A percentile compares a stretch with the other conserved stretches of the same genome.
phyloP scores from a whole-genome alignment of 2,113 vertebrate species.

The Solea solea region DNA sequence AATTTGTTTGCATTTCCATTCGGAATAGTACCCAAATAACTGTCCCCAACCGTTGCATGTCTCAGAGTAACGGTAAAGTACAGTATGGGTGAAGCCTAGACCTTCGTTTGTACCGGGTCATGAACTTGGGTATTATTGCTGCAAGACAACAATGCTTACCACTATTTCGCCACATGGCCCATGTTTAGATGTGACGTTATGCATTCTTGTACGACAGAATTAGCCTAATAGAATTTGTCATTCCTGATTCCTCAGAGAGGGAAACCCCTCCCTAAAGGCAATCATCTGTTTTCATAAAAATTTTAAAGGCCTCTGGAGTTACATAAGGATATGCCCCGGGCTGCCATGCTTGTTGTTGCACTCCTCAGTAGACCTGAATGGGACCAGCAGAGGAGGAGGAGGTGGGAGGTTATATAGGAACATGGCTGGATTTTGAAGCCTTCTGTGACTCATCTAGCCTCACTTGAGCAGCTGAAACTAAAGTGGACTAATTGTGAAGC shows the following conservation, averaged over 20 bases:
- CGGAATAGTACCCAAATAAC: too few species aligned
- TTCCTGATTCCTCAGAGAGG: constrained; percentile 17
- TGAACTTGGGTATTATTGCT: too few species aligned
- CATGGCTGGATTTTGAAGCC: constrained; percentile 33
- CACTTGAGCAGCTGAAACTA: constrained; percentile 22
- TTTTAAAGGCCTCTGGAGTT: constrained; percentile 55
- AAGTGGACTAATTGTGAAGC: constrained; percentile 10
- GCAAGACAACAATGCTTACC: too few species aligned
- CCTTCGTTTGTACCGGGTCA: too few species aligned
- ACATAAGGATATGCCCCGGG: constrained; percentile 41
- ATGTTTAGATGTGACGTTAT: constrained; percentile 19
- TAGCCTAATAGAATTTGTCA: background rate
- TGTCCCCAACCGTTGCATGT: too few species aligned
- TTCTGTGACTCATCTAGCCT: constrained; percentile 31
- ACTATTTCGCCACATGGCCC: too few species aligned
- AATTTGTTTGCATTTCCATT: too few species aligned
- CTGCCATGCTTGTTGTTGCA: constrained; percentile 49
- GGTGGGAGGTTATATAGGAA: constrained; percentile 33
- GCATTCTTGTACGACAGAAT: constrained; percentile 3
- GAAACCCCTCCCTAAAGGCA: constrained; percentile 25
- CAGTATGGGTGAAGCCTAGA: too few species aligned
- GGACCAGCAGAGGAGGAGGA: constrained; percentile 31
- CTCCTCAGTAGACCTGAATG: constrained; percentile 47
- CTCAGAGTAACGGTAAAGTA: too few species aligned
- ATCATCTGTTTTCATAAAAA: constrained; percentile 53